A percentile compares a stretch with the other conserved stretches of the same genome.
phyloP scores from a whole-genome alignment of 2,797 vertebrate genomes.

The Ibycter americanus region DNA sequence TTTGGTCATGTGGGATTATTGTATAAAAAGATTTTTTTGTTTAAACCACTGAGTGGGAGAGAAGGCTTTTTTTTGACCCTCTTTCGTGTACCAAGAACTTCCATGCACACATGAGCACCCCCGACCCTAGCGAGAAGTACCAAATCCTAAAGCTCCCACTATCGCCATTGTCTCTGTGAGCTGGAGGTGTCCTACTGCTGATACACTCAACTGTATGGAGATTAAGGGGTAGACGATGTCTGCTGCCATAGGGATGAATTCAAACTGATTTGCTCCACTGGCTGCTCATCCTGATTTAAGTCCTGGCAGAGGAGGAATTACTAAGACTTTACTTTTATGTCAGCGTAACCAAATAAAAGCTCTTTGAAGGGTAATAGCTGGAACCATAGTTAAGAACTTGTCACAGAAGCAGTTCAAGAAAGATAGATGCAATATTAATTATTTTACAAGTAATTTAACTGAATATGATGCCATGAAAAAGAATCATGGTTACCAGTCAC shows the following conservation, averaged over 20 bases:
- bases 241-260: not conserved
- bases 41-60: not conserved
- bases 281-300: not conserved
- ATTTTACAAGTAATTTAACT: constrained; percentile 17
- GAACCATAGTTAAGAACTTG: not conserved
- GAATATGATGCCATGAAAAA: not conserved
- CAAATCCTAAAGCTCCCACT: not conserved
- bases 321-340: not conserved
- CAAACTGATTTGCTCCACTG: not conserved
- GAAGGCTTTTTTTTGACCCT: not conserved
- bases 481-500: not conserved
- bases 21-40: not conserved
- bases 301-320: not conserved
- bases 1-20: not conserved
- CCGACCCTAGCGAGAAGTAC: not conserved
- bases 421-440: not conserved
- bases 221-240: not conserved
- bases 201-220: not conserved
- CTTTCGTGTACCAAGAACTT: not conserved
- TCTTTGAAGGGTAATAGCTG: not conserved
- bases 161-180: not conserved
- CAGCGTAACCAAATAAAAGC: not conserved
- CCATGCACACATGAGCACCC: not conserved
- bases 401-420: not conserved
- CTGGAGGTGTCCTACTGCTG: not conserved